Conservation (phyloP, 1,140 invertebrate species). For the Drosophila pectinifera region DNA sequence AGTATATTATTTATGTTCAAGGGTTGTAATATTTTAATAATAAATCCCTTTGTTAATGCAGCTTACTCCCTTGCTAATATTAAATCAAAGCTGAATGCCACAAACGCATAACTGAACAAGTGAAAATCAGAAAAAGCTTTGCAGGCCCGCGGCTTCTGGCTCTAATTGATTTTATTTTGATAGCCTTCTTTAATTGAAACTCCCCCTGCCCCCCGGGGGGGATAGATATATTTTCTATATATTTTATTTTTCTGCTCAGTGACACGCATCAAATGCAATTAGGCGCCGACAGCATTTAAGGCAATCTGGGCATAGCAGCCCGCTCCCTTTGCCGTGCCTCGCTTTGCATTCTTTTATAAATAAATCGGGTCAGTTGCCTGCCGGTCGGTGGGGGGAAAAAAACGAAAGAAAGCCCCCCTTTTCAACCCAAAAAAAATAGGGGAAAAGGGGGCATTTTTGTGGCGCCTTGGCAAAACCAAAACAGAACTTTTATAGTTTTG, state of each 20-base stretch:
- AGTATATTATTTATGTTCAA: too few relatives aligned
- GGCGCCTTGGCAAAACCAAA: constrained; percentile 59
- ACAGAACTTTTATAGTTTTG: constrained; percentile 73
- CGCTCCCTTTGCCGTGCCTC: constrained; percentile 3
- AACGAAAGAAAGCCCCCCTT: too few relatives aligned
- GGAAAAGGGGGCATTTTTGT: constrained; percentile 50
- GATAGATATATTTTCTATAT: constrained; percentile 11
- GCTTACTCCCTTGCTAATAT: too few relatives aligned
- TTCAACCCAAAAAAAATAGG: constrained; percentile 13
- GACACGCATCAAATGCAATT: constrained; percentile 52
- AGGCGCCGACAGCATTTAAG: constrained; percentile 30
- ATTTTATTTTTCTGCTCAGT: constrained; percentile 25
- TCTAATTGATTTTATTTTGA: constrained; percentile 47
- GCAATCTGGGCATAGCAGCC: constrained; percentile 14
- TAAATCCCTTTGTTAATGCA: too few relatives aligned
- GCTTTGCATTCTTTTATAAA: constrained; percentile 59
- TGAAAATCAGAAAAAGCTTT: not conserved
- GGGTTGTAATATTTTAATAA: too few relatives aligned
- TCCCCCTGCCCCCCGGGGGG: not conserved
- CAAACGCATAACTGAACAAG: too few relatives aligned
- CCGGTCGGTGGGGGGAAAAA: too few relatives aligned
- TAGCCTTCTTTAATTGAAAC: constrained; percentile 25
- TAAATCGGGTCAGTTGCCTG: constrained; percentile 63
- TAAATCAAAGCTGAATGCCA: too few relatives aligned
- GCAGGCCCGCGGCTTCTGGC: not conserved